Evolutionary conservation across 2,113 vertebrate genomes (phyloP).

Genomic region (Alligator mississippiensis): DNA sequence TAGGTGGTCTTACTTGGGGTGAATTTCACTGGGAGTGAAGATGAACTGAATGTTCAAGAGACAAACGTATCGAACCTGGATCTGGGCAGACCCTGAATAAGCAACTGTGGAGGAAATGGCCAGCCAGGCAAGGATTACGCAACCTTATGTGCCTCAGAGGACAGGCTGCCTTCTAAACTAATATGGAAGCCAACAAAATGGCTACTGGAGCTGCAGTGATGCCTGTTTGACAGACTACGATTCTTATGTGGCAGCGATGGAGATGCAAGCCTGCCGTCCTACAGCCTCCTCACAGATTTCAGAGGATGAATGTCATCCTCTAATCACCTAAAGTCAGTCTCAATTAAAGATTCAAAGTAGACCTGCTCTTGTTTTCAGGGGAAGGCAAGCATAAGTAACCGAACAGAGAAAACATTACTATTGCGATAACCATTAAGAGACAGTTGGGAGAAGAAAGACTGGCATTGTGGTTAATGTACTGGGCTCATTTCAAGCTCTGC

Average conservation of each 20-base stretch:
- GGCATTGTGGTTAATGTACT: accelerated
- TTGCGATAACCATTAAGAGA: no score
- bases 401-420: no score
- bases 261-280: not conserved
- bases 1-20: not conserved
- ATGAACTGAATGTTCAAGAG: accelerated
- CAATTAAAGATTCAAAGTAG: not conserved
- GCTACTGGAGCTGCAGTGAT: not conserved
- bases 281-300: not conserved
- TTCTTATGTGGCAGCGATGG: not conserved
- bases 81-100: accelerated
- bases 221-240: not conserved
- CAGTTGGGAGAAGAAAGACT: not conserved
- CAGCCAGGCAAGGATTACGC: not conserved
- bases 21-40: accelerated
- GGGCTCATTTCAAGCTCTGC: accelerated
- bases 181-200: not conserved
- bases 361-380: not conserved
- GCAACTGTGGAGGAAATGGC: accelerated
- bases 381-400: not conserved
- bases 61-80: accelerated
- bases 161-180: not conserved
- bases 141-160: not conserved
- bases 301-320: not conserved
- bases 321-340: not conserved